Percentiles rank a stretch among this genome's conserved stretches.
Evolutionary conservation across 1,140 invertebrate species (phyloP).

Genomic region (Trypoxylus dichotomus): DNA sequence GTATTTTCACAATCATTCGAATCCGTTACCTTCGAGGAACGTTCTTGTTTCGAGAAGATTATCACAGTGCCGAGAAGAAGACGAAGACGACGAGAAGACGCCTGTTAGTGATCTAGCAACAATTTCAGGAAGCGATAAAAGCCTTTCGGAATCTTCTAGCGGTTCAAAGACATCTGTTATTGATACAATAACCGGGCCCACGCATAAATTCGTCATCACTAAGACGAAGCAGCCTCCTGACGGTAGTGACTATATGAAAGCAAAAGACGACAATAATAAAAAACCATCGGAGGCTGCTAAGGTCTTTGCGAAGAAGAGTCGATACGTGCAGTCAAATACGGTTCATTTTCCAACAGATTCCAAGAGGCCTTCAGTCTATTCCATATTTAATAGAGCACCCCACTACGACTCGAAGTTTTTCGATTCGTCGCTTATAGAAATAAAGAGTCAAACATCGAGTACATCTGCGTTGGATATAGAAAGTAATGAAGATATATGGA

Average conservation of each 20-base stretch:
- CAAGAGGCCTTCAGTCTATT: conserved; percentile 58
- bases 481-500: conserved; percentile 69
- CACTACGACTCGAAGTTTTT: conserved; percentile 80
- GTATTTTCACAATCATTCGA: conserved; percentile 72
- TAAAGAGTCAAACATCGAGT: conserved; percentile 72
- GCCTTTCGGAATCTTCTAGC: conserved; percentile 47
- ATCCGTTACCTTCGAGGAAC: conserved; percentile 51
- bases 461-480: conserved; percentile 61
- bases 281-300: conserved; percentile 47
- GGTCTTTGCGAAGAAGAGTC: conserved; percentile 45
- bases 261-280: conserved; percentile 27
- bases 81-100: conserved; percentile 70
- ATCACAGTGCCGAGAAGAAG: conserved; percentile 80
- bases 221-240: conserved; percentile 45
- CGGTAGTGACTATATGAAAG: conserved; percentile 17
- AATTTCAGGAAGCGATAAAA: conserved; percentile 48
- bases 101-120: conserved; percentile 47
- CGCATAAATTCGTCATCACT: conserved; percentile 52
- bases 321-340: conserved; percentile 61
- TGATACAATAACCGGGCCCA: conserved; percentile 50
- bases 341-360: conserved; percentile 64
- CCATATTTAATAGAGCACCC: conserved; percentile 56
- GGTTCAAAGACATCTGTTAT: conserved; percentile 50
- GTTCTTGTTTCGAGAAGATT: conserved; percentile 61
- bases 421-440: conserved; percentile 77